Base-by-base conservation (phyloP, 2,113 vertebrate species). In the Geococcyx californianus region DNA sequence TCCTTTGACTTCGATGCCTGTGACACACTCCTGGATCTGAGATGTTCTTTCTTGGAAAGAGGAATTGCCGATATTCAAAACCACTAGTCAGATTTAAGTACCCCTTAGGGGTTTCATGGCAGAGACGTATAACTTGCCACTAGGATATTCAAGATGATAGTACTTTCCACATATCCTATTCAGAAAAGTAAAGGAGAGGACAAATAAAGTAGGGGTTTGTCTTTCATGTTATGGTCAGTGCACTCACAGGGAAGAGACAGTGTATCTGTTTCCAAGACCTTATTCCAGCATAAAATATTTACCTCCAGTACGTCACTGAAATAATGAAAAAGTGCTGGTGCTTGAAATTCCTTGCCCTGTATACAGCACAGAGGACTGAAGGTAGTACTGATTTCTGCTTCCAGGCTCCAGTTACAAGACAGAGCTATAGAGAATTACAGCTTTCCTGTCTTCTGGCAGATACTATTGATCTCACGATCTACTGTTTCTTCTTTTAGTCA, bases 121-220 rank as follows among this genome's bases (percentile, higher is more conserved):
- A 87, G 58, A 55, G 17, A 56, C 9, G 6, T 72, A 52, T 17
- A 78, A 6, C 28, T 16, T 58, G 20, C 7, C 15, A 20, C 11
- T 31, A 34, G 31, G 54, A 38, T 81, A 72, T 59, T 66, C 29
- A 44, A 23, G n/a, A 31, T 58, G 47, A 25, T 14, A 15, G 28
- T 52, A 64, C 9, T 33, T 59, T 47, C 45, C 10, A 10, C 24
- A 19, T 31, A 34, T 21, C 20, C 28, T 77, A 6, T 38, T 73
- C 59, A 62, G 47, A 45, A 83, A 38, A 70, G 25, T 4, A 36
- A 73, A 56, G 42, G 16, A 62, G 47, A 55, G 78, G 67, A 34
- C 20, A 62, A 73, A 42, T 38, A 11, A 18, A 52, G 1, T 7
- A 4, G 0, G 6, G 1, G 5, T 1, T 4, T 36, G 36, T 36